phyloP scores from a whole-genome alignment of 2,888 invertebrate species.

The Autographa pulchrina region DNA sequence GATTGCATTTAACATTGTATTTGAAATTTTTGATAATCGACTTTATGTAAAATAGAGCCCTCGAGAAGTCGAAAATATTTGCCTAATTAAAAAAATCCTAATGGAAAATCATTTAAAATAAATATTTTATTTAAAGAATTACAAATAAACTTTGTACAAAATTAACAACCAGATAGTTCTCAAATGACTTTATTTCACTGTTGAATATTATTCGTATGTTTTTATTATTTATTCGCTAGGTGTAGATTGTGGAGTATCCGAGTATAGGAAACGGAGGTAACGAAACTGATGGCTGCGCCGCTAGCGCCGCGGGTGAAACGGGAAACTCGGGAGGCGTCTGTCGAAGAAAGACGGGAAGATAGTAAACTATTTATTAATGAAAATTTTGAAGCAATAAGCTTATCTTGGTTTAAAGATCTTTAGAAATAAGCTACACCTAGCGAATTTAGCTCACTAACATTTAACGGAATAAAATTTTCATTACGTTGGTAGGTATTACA shows the following conservation, averaged over 20 bases:
- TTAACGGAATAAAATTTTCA: neutral
- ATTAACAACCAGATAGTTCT: neutral
- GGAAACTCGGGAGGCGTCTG: neutral
- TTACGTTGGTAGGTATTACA: too few species aligned
- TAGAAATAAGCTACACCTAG: neutral
- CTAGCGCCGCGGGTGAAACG: neutral
- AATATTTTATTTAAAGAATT: neutral
- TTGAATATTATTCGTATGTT: neutral
- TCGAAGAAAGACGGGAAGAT: neutral
- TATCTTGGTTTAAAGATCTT: neutral
- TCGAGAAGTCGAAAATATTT: neutral
- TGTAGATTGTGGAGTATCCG: neutral
- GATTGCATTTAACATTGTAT: neutral
- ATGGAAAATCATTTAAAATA: neutral
- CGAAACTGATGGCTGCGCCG: neutral
- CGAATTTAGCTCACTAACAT: neutral
- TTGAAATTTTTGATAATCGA: neutral
- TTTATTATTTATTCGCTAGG: neutral
- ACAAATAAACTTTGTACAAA: conserved; percentile 3
- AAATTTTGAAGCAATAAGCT: neutral
- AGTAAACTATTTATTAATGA: too few species aligned
- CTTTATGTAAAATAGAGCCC: neutral
- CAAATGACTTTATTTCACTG: neutral
- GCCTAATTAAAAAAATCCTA: neutral
- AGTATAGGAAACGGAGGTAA: neutral